These are phyloP conservation scores for Atherinomorus stipes DNA, from an alignment of 2,113 vertebrate genomes.

Conservation along the genomic window DNA sequence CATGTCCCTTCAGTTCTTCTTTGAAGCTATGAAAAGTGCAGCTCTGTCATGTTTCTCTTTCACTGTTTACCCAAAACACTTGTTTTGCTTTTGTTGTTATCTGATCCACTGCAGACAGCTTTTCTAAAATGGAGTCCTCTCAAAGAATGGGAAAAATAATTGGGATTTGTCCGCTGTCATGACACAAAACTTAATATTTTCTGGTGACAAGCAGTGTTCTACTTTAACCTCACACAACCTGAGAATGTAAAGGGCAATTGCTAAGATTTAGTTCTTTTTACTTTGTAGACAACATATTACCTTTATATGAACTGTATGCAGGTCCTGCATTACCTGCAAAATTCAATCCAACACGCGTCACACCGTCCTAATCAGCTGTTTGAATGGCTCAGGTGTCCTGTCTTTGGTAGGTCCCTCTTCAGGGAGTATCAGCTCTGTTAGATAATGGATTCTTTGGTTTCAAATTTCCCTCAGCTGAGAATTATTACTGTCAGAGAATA, in stretches of 20 bases:
- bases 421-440: constrained; percentile 5
- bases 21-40: constrained; percentile 25
- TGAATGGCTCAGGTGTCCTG: constrained; percentile 11
- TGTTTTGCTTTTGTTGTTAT: constrained; percentile 49
- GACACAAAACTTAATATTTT: constrained; percentile 31
- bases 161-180: constrained; percentile 29
- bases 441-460: constrained; percentile 20
- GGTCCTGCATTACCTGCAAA: constrained; percentile 6
- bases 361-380: constrained; percentile 10
- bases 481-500: background rate
- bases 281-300: background rate
- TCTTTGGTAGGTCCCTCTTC: constrained; percentile 10
- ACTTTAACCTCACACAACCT: background rate
- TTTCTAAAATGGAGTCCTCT: constrained; percentile 9
- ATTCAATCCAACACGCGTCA: constrained; percentile 18
- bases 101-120: constrained; percentile 21
- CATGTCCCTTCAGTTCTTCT: constrained; percentile 40
- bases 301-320: background rate
- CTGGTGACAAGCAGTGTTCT: constrained; percentile 8
- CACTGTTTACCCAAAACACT: constrained; percentile 6
- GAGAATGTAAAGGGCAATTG: background rate
- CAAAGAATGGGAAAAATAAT: constrained; percentile 9
- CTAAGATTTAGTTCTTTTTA: background rate
- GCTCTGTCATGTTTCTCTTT: constrained; percentile 28
- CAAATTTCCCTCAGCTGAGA: background rate